phyloP scores from a whole-genome alignment of 2,888 invertebrate genomes.

The Drosophila colorata region DNA sequence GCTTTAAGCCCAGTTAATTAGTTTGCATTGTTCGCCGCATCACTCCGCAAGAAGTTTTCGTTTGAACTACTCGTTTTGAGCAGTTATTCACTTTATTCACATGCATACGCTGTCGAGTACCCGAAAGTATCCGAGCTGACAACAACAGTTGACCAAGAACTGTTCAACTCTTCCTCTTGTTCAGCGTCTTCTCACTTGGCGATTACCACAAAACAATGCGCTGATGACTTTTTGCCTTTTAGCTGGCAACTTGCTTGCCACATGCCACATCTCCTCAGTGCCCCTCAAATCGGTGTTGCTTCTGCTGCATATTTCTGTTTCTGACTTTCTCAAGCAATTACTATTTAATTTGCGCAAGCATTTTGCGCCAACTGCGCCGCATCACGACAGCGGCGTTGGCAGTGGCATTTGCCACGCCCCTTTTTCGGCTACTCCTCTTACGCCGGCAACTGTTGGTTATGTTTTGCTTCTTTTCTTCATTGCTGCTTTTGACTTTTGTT shows the following conservation, averaged over 20 bases:
- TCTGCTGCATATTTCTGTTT: slow-evolving; percentile 17
- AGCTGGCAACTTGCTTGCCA: slow-evolving; percentile 35
- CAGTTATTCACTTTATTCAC: slow-evolving; percentile 3
- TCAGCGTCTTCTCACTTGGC: background rate
- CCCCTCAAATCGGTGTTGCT: slow-evolving; percentile 5
- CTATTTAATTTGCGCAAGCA: slow-evolving; percentile 75
- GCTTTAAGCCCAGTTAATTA: background rate
- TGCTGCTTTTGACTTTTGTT: slow-evolving; percentile 9
- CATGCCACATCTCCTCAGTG: slow-evolving; percentile 1
- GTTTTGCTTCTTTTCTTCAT: slow-evolving; percentile 5
- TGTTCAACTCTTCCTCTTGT: background rate
- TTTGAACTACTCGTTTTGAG: background rate
- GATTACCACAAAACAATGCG: slow-evolving; percentile 43
- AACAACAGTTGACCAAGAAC: slow-evolving; percentile 8
- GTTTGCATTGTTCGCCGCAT: background rate
- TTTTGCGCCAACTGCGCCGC: slow-evolving; percentile 55
- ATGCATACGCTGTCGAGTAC: background rate
- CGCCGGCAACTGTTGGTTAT: slow-evolving; percentile 22
- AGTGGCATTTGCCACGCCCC: slow-evolving; percentile 58
- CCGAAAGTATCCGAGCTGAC: background rate
- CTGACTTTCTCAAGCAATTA: slow-evolving; percentile 78
- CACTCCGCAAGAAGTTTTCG: background rate
- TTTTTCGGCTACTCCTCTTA: slow-evolving; percentile 55
- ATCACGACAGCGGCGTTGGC: slow-evolving; percentile 38
- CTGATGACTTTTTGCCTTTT: slow-evolving; percentile 68